Evolutionary conservation across 1,140 invertebrate genomes (phyloP).

Genomic region (Phymastichus coffea): DNA sequence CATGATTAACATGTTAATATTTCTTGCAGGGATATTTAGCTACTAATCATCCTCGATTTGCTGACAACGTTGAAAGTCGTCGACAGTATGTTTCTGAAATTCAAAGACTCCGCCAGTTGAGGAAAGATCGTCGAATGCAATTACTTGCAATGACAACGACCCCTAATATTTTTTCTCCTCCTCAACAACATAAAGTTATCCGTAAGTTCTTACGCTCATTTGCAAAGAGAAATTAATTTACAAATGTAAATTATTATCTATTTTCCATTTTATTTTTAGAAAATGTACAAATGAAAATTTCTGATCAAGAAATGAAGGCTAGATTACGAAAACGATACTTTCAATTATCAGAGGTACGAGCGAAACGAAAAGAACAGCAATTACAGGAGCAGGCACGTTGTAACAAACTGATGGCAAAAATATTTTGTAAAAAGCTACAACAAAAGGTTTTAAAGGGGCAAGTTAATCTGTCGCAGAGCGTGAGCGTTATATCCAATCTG

Average conservation of each 20-base stretch:
- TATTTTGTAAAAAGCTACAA: slow-evolving; percentile 60
- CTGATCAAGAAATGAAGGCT: slow-evolving; percentile 52
- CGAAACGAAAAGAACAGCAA: slow-evolving; percentile 51
- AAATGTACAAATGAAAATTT: slow-evolving; percentile 48
- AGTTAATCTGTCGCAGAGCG: slow-evolving; percentile 57
- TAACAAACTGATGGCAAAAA: slow-evolving; percentile 60
- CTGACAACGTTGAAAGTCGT: slow-evolving; percentile 51
- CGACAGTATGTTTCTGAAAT: slow-evolving; percentile 51
- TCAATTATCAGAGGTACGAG: slow-evolving; percentile 53
- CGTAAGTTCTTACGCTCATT: slow-evolving; percentile 39
- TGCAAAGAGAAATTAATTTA: background rate
- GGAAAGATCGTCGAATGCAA: slow-evolving; percentile 47
- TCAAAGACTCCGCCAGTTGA: slow-evolving; percentile 46
- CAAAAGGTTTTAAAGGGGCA: slow-evolving; percentile 56
- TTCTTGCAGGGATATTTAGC: slow-evolving; percentile 49
- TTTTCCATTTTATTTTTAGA: slow-evolving; percentile 31
- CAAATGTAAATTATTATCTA: too few relatives aligned
- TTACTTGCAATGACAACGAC: slow-evolving; percentile 46
- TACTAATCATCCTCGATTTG: slow-evolving; percentile 50
- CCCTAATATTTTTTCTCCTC: slow-evolving; percentile 32
- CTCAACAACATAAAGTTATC: slow-evolving; percentile 34
- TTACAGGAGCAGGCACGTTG: slow-evolving; percentile 54
- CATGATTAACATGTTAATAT: background rate
- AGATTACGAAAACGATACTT: slow-evolving; percentile 55
- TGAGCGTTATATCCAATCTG: slow-evolving; percentile 55